phyloP scores from a whole-genome alignment of 2,113 vertebrate genomes.

The Accipiter virgatus region DNA sequence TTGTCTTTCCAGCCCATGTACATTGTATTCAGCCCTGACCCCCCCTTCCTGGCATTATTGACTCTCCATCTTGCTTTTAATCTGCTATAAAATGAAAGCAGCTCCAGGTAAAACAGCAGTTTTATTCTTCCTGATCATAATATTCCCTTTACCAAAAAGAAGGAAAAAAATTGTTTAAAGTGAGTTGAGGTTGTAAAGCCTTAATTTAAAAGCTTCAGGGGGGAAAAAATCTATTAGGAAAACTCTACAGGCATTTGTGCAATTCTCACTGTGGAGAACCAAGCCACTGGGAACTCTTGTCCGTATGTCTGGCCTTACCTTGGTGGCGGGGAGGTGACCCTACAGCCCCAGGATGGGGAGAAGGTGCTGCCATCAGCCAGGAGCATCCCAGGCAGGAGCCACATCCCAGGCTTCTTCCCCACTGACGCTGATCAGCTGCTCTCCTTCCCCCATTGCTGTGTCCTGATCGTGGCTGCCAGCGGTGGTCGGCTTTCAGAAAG shows the following conservation, averaged over 20 bases:
- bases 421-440: not conserved
- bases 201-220: not conserved
- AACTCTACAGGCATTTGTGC: not conserved
- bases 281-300: not conserved
- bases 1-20: not conserved
- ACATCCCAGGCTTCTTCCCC: not conserved
- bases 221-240: not conserved
- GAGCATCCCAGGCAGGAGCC: not conserved
- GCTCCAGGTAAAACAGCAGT: not conserved
- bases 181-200: not conserved
- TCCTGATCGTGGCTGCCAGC: not conserved
- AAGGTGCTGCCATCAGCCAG: not conserved
- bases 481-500: not conserved
- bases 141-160: not conserved
- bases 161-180: not conserved
- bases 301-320: not conserved
- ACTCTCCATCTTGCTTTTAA: not conserved
- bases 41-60: not conserved
- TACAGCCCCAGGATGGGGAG: not conserved
- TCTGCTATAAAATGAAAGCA: conserved; percentile 28
- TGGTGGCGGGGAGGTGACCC: fast-evolving
- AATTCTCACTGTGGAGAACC: not conserved
- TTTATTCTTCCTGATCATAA: not conserved
- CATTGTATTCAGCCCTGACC: not conserved
- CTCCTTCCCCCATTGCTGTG: not conserved